Base-by-base conservation (phyloP, 2,888 invertebrate genomes). In the Sceliomorpha sp. region DNA sequence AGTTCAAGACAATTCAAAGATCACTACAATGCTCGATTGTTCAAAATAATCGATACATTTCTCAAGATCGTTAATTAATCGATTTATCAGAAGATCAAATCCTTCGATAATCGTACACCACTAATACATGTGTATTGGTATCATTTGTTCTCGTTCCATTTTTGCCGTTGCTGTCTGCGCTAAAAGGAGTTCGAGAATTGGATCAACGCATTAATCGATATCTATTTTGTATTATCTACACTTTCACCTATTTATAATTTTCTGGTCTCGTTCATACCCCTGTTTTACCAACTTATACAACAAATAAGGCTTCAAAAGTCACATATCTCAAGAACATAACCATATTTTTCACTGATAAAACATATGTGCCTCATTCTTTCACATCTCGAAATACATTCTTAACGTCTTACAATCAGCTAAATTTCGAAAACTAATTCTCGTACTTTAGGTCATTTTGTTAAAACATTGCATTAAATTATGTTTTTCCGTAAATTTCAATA, bases 151-250 rank as follows among this genome's bases (percentile, higher is more conserved):
- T 13, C 34, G 3, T 26, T 42, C 13, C 7, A 48, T 42, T 39
- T 26, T 40, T 64, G 50, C 71, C 70, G 77, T 79, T 79, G 79
- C 79, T 78, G 79, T 77, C 79, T 76, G 76, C 73, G 74, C 75
- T 72, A 71, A 74, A 76, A 63, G 67, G 67, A 59, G 59, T 63
- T 55, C 53, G 63, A 63, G 63, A 70, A 70, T 59, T 55, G 59
- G 63, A 70, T 59, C 58, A 64, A 70, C 63, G 53, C 47, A 39
- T 59, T 36, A 32, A 63, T 59, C 50, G 55, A 32, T 24, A 47
- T 66, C 56, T 62, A 62, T 66, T 47, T 39, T 50, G 42, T 27
- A 10, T 60, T 70, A 70, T 66, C 70, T 70, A 70, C 70, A 60
- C 45, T n/a, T 47, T 59, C 42, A 14, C 9, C 48, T 69, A 69